These are phyloP conservation scores for Zaprionus ghesquierei DNA, from an alignment of 1,140 invertebrate species.

Conservation along the genomic window DNA sequence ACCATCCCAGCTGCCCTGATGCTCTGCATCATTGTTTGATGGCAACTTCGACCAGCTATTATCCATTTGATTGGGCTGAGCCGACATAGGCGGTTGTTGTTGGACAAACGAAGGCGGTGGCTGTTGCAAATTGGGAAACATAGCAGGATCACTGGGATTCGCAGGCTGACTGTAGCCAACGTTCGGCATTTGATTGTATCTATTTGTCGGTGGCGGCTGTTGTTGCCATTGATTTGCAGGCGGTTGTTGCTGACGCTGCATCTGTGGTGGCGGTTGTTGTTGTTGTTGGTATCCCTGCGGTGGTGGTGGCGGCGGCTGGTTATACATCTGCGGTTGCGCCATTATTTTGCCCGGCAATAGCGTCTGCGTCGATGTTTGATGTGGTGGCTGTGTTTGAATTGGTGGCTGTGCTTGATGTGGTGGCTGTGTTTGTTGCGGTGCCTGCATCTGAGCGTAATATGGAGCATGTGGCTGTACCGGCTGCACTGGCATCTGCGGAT, in stretches of 20 bases:
- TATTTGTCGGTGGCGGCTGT: conserved; percentile 1
- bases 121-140: conserved; percentile 62
- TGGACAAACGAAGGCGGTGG: conserved; percentile 49
- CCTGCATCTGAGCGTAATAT: conserved; percentile 38
- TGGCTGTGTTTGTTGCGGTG: conserved; percentile 42
- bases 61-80: conserved; percentile 25
- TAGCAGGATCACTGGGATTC: background rate
- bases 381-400: conserved; percentile 43
- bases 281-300: conserved; percentile 64
- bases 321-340: conserved; percentile 73
- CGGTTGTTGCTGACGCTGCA: background rate
- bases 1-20: conserved; percentile 33
- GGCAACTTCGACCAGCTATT: conserved; percentile 2
- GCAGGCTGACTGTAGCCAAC: conserved; percentile 17
- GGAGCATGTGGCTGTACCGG: conserved; percentile 12
- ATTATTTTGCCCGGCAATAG: conserved; percentile 56
- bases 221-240: conserved; percentile 17
- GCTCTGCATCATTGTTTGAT: background rate
- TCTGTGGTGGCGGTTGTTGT: conserved; percentile 8
- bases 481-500: conserved; percentile 33
- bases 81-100: background rate
- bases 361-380: background rate
- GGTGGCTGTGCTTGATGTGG: background rate
- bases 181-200: conserved; percentile 36
- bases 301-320: conserved; percentile 83